Conservation (phyloP, 2,797 vertebrate species). For the Eremophila alpestris region DNA sequence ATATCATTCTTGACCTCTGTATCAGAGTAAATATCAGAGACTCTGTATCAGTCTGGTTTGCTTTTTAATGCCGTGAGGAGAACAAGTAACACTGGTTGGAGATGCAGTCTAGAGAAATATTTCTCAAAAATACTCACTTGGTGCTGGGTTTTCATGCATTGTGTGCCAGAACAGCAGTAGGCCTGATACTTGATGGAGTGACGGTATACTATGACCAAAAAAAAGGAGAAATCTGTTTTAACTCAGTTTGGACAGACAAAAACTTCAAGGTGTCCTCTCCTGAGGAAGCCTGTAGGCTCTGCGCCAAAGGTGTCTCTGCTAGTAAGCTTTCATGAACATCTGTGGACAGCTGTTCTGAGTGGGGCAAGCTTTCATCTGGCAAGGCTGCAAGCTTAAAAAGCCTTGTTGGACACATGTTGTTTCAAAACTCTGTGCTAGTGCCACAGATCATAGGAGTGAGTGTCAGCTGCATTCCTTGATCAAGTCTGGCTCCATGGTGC, state of each 20-base stretch:
- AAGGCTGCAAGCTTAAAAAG: neutral
- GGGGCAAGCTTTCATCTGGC: neutral
- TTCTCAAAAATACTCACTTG: neutral
- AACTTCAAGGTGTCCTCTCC: neutral
- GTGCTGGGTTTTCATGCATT: neutral
- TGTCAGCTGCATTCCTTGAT: neutral
- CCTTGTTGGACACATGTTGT: rapidly evolving
- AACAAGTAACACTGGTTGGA: neutral
- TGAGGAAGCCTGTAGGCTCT: neutral
- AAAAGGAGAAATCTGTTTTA: neutral
- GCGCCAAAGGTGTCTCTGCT: neutral
- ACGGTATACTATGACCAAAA: neutral
- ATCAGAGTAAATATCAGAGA: neutral
- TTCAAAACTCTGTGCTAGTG: neutral
- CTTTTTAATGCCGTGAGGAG: neutral
- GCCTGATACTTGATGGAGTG: neutral
- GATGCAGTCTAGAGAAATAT: neutral
- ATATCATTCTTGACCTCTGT: neutral
- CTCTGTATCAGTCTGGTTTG: neutral
- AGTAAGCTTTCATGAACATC: neutral
- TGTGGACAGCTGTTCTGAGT: neutral
- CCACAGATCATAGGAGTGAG: neutral
- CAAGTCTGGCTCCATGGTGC: neutral
- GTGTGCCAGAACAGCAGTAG: neutral
- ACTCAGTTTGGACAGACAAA: neutral